These are phyloP conservation scores for Drosophila tripunctata DNA, from an alignment of 2,888 invertebrate genomes.

Conservation along the genomic window DNA sequence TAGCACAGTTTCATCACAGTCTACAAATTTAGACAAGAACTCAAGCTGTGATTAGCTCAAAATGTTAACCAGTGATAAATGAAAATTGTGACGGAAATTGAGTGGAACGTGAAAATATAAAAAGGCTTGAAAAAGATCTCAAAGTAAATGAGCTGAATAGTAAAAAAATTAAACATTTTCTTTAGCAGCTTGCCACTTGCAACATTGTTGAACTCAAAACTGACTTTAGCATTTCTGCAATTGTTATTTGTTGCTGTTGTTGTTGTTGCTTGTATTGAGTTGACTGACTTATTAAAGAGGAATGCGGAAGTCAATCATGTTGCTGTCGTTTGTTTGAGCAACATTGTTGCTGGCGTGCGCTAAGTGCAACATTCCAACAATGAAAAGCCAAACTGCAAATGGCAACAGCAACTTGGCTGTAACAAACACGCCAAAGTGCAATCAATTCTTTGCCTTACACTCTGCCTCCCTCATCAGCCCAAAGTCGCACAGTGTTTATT, in stretches of 20 bases:
- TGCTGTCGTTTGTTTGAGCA: conserved; percentile 32
- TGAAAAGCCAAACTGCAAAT: conserved; percentile 46
- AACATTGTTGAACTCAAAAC: conserved; percentile 13
- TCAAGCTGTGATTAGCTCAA: conserved; percentile 14
- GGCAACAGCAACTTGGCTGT: conserved; percentile 21
- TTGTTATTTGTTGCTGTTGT: conserved; percentile 10
- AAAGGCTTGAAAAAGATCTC: background rate
- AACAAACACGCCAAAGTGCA: conserved; percentile 62
- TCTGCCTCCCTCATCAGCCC: background rate
- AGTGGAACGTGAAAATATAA: background rate
- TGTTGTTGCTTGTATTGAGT: conserved; percentile 23
- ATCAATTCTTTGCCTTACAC: conserved; percentile 42
- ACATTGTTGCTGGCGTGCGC: conserved; percentile 49
- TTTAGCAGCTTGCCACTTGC: conserved; percentile 12
- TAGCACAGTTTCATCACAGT: conserved; percentile 25
- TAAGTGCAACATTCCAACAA: conserved; percentile 61
- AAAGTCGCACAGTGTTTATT: conserved; percentile 16
- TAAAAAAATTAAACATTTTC: background rate
- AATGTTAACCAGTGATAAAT: no score
- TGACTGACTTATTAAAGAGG: conserved; percentile 57
- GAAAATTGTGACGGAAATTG: background rate
- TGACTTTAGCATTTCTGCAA: conserved; percentile 3
- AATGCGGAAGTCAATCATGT: conserved; percentile 53
- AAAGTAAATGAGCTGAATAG: no score
- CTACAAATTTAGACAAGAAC: conserved; percentile 16